Evolutionary conservation across 2,888 invertebrate species (phyloP).

Genomic region (Branchipolynoe longqiensis): DNA sequence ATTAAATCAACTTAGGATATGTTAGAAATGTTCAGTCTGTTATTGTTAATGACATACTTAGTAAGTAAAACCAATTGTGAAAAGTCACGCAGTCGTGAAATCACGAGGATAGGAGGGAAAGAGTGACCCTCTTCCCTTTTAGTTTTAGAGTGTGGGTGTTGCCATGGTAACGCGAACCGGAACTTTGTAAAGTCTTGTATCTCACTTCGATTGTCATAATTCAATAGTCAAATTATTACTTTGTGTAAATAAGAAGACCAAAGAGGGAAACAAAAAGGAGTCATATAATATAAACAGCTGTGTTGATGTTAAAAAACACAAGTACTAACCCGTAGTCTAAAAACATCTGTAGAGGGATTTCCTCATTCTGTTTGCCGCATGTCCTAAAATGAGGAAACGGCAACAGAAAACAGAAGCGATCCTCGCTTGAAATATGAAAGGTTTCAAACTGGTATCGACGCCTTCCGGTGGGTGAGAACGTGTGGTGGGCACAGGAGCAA

Average conservation of each 20-base stretch:
- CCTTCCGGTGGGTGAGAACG: neutral
- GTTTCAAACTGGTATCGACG: neutral
- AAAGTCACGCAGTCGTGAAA: constrained; percentile 5
- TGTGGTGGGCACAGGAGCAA: neutral
- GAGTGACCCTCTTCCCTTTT: neutral
- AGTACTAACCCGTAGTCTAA: constrained; percentile 57
- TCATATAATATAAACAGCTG: no score
- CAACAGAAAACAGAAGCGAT: constrained; percentile 53
- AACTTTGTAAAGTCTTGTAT: neutral
- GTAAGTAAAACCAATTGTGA: constrained; percentile 21
- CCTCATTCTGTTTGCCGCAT: constrained; percentile 56
- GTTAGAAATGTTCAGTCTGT: constrained; percentile 24
- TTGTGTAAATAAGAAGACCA: neutral
- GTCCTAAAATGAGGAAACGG: constrained; percentile 44
- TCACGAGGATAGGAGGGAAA: neutral
- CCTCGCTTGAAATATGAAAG: constrained; percentile 6
- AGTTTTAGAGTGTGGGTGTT: neutral
- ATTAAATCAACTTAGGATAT: neutral
- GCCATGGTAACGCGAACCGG: neutral
- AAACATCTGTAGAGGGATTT: constrained; percentile 55
- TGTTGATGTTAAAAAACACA: constrained; percentile 37
- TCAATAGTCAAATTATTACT: neutral
- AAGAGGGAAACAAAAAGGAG: neutral
- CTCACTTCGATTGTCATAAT: neutral
- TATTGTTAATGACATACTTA: constrained; percentile 19